Evolutionary conservation across 2,113 vertebrate species (phyloP).

Genomic region (Zeus faber): DNA sequence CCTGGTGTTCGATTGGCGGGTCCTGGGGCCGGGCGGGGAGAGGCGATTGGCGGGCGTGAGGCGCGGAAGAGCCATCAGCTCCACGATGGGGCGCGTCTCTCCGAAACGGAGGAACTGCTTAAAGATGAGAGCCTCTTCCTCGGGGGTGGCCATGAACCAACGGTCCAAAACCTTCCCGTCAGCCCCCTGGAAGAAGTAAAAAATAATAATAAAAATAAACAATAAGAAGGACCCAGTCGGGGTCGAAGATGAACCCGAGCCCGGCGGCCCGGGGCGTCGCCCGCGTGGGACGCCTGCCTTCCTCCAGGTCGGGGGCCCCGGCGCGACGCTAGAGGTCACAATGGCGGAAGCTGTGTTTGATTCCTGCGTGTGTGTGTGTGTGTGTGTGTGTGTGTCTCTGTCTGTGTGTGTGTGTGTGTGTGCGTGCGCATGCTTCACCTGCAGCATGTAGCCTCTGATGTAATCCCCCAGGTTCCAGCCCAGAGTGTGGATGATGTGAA

Average conservation of each 20-base stretch:
- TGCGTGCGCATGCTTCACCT: constrained; percentile 42
- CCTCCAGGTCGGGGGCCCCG: too few species aligned
- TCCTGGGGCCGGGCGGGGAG: constrained; percentile 27
- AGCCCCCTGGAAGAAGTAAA: too few species aligned
- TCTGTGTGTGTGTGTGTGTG: background rate
- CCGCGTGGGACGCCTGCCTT: constrained; percentile 48
- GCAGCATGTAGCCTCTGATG: constrained; percentile 57
- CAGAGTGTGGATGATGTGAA: constrained; percentile 43
- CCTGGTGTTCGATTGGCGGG: constrained; percentile 69
- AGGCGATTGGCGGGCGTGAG: too few species aligned
- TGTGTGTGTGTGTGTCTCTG: constrained; percentile 7
- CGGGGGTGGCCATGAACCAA: constrained; percentile 88
- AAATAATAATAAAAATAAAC: too few species aligned
- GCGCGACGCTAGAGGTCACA: too few species aligned
- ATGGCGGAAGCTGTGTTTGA: too few species aligned
- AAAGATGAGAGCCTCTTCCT: constrained; percentile 89
- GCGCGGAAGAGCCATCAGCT: constrained; percentile 91
- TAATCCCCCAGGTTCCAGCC: constrained; percentile 59
- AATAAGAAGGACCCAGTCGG: too few species aligned
- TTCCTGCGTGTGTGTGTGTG: background rate
- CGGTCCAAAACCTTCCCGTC: constrained; percentile 89
- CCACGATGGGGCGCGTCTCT: constrained; percentile 91
- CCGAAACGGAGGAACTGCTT: constrained; percentile 93
- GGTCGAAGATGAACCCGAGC: too few species aligned
- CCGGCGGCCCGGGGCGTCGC: constrained; percentile 80